phyloP scores from a whole-genome alignment of 2,797 vertebrate genomes.

The Potorous gilbertii region DNA sequence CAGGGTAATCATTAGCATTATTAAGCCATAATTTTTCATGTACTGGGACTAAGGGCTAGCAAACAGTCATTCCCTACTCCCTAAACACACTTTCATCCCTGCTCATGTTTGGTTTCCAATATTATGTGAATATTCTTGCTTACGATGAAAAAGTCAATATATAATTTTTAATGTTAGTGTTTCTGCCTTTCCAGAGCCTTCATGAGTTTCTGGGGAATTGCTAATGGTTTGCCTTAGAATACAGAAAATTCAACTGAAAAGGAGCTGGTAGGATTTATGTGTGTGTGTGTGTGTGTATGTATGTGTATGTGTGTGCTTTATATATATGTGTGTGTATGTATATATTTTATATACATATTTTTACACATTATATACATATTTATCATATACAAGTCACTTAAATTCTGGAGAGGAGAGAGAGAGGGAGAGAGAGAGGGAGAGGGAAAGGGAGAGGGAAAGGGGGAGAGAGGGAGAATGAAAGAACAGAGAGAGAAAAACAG shows the following conservation, averaged over 20 bases:
- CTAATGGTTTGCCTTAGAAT: conserved; percentile 32
- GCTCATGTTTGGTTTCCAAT: neutral
- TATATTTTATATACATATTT: no score
- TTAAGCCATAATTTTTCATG: conserved; percentile 14
- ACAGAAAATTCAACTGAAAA: conserved; percentile 2
- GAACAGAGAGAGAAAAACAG: neutral
- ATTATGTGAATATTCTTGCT: conserved; percentile 10
- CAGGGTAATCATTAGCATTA: conserved; percentile 23
- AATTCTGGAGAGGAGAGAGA: neutral
- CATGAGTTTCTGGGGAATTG: conserved; percentile 31
- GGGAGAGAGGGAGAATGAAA: neutral
- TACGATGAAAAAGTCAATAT: conserved; percentile 30
- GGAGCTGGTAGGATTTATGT: conserved; percentile 1
- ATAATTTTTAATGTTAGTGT: conserved; percentile 42
- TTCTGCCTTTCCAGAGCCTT: conserved; percentile 44
- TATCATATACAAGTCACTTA: neutral
- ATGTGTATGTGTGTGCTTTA: no score
- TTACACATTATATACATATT: no score
- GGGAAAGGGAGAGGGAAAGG: neutral
- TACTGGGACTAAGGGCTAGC: neutral
- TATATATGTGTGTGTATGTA: no score
- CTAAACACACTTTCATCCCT: neutral
- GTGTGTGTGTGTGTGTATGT: no score
- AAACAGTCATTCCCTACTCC: conserved; percentile 46
- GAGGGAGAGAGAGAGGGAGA: neutral